Conservation (phyloP, 2,113 vertebrate genomes). For the Notechis scutatus region DNA sequence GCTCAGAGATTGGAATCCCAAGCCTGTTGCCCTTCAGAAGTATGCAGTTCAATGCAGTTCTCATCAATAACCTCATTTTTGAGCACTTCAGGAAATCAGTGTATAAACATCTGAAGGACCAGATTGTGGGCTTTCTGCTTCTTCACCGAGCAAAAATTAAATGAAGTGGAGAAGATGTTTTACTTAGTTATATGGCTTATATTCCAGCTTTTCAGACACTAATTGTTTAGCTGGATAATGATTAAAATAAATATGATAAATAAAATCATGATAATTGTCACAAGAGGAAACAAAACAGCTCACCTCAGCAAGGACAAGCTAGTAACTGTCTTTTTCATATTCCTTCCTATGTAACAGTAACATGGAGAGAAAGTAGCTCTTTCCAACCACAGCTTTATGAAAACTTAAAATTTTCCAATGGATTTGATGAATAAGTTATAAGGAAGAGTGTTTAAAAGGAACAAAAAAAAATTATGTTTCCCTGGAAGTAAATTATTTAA, state of each 20-base stretch:
- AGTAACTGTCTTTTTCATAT: background rate
- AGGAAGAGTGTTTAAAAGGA: background rate
- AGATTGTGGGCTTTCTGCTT: background rate
- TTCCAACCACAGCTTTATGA: background rate
- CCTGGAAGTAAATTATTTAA: background rate
- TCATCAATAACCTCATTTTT: background rate
- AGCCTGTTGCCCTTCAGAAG: background rate
- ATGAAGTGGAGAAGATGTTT: background rate
- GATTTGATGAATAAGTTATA: background rate
- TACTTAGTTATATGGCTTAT: background rate
- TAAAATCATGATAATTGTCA: background rate
- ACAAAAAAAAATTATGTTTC: background rate
- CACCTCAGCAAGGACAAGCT: background rate
- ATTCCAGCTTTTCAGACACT: background rate
- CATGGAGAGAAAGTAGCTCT: background rate
- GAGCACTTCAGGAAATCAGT: background rate
- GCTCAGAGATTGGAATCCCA: background rate
- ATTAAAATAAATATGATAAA: background rate
- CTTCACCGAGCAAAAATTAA: background rate
- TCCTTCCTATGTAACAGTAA: background rate
- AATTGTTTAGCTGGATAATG: background rate
- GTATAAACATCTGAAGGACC: background rate
- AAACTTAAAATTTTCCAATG: background rate
- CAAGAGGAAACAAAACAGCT: background rate
- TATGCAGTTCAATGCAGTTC: background rate